Conservation (phyloP, 2,797 vertebrate genomes). For the Squalus acanthias region DNA sequence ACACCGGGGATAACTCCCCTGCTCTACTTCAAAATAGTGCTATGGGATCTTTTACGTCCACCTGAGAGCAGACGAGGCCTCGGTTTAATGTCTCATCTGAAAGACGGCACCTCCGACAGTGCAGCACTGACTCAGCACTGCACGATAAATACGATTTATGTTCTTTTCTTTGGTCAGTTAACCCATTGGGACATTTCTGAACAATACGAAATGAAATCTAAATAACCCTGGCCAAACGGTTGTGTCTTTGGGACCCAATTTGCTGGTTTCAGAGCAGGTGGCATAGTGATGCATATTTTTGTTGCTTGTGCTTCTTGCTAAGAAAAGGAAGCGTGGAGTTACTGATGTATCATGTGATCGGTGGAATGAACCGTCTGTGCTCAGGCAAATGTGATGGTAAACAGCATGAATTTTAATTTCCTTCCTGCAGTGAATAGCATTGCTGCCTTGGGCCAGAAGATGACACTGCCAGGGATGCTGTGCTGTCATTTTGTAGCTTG, state of each 20-base stretch:
- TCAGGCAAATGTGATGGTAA: neutral
- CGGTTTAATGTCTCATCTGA: too few species aligned
- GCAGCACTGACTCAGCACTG: too few species aligned
- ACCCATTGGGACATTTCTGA: neutral
- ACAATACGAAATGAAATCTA: neutral
- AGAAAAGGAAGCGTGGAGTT: neutral
- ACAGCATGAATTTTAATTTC: neutral
- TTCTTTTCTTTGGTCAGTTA: neutral
- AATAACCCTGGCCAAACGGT: neutral
- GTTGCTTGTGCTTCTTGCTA: neutral
- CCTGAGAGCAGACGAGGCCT: too few species aligned
- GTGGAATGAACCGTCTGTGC: neutral
- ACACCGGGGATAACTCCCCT: too few species aligned
- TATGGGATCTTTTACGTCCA: too few species aligned
- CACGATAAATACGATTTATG: neutral
- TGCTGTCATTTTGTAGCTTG: neutral
- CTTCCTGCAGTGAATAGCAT: neutral
- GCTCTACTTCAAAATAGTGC: too few species aligned
- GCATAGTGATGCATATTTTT: neutral
- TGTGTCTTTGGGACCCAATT: neutral
- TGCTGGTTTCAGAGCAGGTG: neutral
- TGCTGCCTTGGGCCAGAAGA: neutral
- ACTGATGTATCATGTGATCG: neutral
- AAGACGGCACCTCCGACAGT: too few species aligned
- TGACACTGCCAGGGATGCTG: neutral